Conservation (phyloP, 1,140 invertebrate species). For the Cydia fagiglandana region DNA sequence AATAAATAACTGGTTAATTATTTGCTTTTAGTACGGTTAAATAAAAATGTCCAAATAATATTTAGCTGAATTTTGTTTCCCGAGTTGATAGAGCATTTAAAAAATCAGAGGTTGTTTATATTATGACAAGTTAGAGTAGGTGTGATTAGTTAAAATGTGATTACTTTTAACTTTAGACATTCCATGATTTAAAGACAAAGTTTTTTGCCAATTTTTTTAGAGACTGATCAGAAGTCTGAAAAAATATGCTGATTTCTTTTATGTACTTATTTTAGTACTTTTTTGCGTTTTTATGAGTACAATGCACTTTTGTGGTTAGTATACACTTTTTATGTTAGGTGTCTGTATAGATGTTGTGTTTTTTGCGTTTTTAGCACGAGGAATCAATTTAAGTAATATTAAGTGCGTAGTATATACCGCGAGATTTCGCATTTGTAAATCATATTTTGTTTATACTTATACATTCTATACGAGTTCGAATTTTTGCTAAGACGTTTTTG, state of each 20-base stretch:
- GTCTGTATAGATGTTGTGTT: constrained; percentile 53
- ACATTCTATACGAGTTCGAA: not conserved
- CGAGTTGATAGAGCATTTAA: not conserved
- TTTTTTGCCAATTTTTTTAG: constrained; percentile 53
- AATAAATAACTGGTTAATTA: not conserved
- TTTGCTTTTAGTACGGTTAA: not conserved
- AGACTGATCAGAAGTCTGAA: constrained; percentile 70
- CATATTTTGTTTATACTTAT: constrained; percentile 5
- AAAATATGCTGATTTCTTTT: constrained; percentile 48
- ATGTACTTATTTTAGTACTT: constrained; percentile 44
- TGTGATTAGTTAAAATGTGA: constrained; percentile 44
- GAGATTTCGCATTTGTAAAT: constrained; percentile 13
- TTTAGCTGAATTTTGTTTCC: not conserved
- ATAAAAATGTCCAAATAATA: not conserved
- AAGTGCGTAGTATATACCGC: constrained; percentile 5
- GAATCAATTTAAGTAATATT: constrained; percentile 26
- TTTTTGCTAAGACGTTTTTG: constrained; percentile 6
- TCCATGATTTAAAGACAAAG: constrained; percentile 65
- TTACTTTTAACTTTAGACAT: constrained; percentile 66
- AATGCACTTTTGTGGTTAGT: constrained; percentile 63
- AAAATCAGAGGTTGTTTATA: constrained; percentile 60
- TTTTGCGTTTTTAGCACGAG: constrained; percentile 39
- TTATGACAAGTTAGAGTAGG: constrained; percentile 50
- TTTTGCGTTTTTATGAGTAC: constrained; percentile 48
- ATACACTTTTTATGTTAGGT: constrained; percentile 53